phyloP scores from a whole-genome alignment of 2,113 vertebrate species.

The Caretta caretta region DNA sequence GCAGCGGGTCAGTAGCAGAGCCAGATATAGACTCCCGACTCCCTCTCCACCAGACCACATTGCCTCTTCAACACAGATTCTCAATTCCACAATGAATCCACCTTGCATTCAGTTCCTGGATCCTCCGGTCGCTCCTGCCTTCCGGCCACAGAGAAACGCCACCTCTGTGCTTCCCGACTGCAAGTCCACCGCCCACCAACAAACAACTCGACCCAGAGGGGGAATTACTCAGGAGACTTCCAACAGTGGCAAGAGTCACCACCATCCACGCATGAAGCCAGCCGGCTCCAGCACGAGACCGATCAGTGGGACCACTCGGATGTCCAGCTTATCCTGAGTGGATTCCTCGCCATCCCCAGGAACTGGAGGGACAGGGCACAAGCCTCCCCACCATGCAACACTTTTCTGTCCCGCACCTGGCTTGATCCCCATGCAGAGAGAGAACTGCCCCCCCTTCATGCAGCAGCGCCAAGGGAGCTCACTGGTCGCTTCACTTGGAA shows the following conservation, averaged over 20 bases:
- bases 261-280: accelerated
- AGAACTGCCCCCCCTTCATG: too few species aligned
- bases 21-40: accelerated
- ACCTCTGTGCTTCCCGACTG: accelerated
- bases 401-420: accelerated
- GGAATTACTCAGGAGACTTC: not conserved
- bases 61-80: too few species aligned
- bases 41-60: not conserved
- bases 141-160: not conserved
- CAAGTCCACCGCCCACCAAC: accelerated
- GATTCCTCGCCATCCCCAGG: not conserved
- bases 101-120: not conserved
- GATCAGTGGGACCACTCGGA: not conserved
- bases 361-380: not conserved
- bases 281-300: accelerated
- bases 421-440: not conserved
- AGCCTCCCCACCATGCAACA: not conserved
- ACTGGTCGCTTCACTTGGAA: not conserved
- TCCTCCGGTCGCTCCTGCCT: not conserved
- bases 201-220: not conserved
- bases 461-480: not conserved
- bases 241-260: accelerated
- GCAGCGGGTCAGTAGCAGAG: not conserved
- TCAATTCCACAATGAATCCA: not conserved
- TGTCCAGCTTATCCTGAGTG: slow-evolving; percentile 9